These are phyloP conservation scores for Drosophila mayaguana DNA, from an alignment of 2,888 invertebrate genomes.

Conservation along the genomic window DNA sequence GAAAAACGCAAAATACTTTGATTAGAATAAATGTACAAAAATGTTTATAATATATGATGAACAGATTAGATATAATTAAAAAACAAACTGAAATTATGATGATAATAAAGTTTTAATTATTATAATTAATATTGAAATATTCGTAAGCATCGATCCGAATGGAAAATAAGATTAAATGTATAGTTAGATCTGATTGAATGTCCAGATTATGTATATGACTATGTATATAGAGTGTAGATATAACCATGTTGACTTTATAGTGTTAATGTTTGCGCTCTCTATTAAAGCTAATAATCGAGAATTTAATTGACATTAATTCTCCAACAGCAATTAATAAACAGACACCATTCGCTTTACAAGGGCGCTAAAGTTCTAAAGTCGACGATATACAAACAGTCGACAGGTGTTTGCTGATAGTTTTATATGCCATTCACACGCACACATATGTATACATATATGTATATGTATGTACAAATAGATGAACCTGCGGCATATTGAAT, in stretches of 20 bases:
- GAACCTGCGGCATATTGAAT: slow-evolving; percentile 47
- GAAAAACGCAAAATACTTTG: background rate
- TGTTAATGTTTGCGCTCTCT: background rate
- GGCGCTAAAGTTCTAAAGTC: slow-evolving; percentile 13
- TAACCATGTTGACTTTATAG: background rate
- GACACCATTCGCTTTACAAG: slow-evolving; percentile 9
- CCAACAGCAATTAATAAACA: slow-evolving; percentile 2
- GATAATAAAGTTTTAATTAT: slow-evolving; percentile 1
- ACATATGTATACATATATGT: background rate
- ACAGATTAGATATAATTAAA: background rate
- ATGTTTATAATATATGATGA: background rate
- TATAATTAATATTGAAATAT: background rate
- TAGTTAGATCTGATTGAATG: background rate
- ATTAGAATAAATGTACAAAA: background rate
- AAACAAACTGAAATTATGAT: background rate
- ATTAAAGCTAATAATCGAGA: background rate
- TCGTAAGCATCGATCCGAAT: background rate
- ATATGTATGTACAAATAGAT: background rate
- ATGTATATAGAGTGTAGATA: background rate
- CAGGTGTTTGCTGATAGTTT: slow-evolving; percentile 60
- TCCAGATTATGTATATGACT: too few species aligned
- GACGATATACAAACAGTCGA: slow-evolving; percentile 45
- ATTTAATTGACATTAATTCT: slow-evolving; percentile 6
- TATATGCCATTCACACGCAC: slow-evolving; percentile 23
- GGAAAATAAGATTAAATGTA: background rate